Evolutionary conservation across 35 echinoderm and acorn worm genomes (phyloP), one percentile per base, ranked within the genome.

Genomic region (Patiria miniata): DNA sequence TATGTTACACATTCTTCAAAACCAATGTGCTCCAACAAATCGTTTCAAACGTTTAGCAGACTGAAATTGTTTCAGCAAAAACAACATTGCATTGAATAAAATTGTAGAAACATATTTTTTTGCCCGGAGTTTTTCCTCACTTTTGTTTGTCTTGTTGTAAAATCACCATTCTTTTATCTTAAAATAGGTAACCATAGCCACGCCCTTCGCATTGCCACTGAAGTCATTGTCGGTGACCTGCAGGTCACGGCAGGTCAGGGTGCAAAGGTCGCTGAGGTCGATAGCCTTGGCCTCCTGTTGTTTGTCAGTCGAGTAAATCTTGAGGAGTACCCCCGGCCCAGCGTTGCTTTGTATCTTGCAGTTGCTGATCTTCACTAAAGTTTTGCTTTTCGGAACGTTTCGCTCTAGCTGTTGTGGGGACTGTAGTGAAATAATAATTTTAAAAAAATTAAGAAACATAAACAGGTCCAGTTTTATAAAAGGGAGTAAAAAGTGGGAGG

Each of bases 221-320:
- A 73, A 34, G 26, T 73, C 65, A 73, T 34, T 73, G 65, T 73
- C 65, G 10, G 26, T 73, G 65, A 73, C 65, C 65, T 73, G 65
- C 10, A 73, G 65, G 65, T 73, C 65, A 23, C 23, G 26, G 34
- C 9, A 73, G 26, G 65, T 73, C 65, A 73, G 26, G 29, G 65
- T 26, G 65, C 65, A 73, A 73, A 73, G 65, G 65, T 73, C 65
- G 29, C 34, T 34, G n/a, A 73, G 65, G 65, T 73, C 65, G 29
- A 30, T 5, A 10, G 65, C 6, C 65, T 36, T 26, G 14, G 65
- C 26, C 26, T 1, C 34, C 65, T 73, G 21, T 30, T 73, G 22
- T 30, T 73, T 73, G 65, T 73, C 65, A 22, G 26, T 26, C 2
- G 65, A 73, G 26, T 34, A 69, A 0, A 69, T 34, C 34, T 12